Conservation (phyloP, 2,113 vertebrate genomes). For the Nettapus auritus region DNA sequence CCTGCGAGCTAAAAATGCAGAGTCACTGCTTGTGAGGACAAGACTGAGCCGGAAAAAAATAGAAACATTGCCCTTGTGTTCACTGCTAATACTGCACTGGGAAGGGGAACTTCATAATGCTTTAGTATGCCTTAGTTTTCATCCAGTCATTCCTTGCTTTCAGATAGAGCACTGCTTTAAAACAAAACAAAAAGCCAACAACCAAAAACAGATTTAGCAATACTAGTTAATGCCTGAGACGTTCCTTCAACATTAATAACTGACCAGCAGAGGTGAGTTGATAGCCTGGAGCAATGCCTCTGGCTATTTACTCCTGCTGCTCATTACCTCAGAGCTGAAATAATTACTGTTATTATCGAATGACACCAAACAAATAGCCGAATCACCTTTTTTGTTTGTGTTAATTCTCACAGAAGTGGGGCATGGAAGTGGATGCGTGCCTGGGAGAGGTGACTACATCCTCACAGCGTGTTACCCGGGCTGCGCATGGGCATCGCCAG, state of each 20-base stretch:
- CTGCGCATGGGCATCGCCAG: rapidly evolving
- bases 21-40: conserved; percentile 66
- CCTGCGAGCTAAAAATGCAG: conserved; percentile 46
- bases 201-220: background rate
- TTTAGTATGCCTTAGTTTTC: background rate
- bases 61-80: conserved; percentile 47
- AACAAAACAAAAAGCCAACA: background rate
- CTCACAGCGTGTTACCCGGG: rapidly evolving
- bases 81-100: background rate
- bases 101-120: background rate
- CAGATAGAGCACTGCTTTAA: background rate
- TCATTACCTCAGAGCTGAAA: conserved; percentile 17
- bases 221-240: background rate
- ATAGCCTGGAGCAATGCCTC: background rate
- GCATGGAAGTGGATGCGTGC: rapidly evolving
- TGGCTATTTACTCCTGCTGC: conserved; percentile 7
- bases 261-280: background rate
- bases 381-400: background rate
- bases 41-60: conserved; percentile 41
- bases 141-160: background rate
- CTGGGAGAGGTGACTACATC: background rate
- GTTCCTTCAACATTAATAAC: conserved; percentile 12
- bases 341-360: conserved; percentile 32
- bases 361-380: background rate
- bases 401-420: background rate